These are phyloP conservation scores for Polypedilum vanderplanki DNA, from an alignment of 1,140 invertebrate genomes.

Conservation along the genomic window DNA sequence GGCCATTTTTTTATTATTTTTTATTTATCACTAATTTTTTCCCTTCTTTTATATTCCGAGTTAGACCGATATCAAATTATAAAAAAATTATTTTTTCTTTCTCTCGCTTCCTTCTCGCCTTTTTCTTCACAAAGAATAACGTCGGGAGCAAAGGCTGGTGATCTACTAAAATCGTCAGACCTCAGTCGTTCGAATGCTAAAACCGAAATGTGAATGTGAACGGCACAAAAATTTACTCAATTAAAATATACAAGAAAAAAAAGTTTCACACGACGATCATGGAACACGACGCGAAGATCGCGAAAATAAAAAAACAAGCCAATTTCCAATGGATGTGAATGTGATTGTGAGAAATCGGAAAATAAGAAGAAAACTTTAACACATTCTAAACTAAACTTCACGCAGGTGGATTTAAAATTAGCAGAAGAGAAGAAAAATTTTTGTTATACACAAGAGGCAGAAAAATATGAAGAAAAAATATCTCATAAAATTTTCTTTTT, in stretches of 20 bases:
- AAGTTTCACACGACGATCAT: conserved; percentile 24
- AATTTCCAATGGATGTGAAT: conserved; percentile 23
- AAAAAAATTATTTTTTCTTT: background rate
- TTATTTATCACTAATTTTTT: conserved; percentile 26
- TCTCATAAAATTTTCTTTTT: background rate
- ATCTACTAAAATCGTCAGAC: conserved; percentile 46
- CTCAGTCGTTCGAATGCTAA: conserved; percentile 43
- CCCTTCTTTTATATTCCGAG: background rate
- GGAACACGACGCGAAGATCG: conserved; percentile 23
- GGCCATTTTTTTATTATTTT: conserved; percentile 41
- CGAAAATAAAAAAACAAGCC: background rate
- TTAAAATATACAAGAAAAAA: conserved; percentile 16
- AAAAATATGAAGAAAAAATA: conserved; percentile 21
- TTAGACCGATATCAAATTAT: background rate
- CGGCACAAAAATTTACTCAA: conserved; percentile 5
- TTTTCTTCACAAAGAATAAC: conserved; percentile 33
- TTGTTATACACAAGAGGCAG: background rate
- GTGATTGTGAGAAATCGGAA: background rate
- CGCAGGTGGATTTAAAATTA: conserved; percentile 28
- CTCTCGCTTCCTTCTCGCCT: background rate
- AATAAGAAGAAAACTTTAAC: background rate
- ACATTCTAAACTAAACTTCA: conserved; percentile 3
- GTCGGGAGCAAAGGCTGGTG: conserved; percentile 45
- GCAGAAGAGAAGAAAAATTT: background rate
- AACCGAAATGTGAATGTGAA: conserved; percentile 29